Evolutionary conservation across 2,888 invertebrate species (phyloP).

Genomic region (Synanthedon myopaeformis): DNA sequence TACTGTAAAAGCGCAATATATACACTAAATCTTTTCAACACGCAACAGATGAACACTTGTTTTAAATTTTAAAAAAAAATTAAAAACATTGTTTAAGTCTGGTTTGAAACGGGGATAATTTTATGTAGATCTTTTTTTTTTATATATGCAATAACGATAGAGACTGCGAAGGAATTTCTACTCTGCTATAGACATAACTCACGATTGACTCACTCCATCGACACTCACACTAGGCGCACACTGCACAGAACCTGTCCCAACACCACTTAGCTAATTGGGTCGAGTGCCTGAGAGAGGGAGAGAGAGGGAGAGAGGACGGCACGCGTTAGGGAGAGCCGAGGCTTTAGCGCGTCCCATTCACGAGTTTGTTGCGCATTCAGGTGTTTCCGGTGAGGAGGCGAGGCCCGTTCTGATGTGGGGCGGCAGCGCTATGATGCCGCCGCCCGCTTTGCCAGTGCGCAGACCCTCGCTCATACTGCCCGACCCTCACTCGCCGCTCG

Average conservation of each 20-base stretch:
- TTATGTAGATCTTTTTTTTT: too few relatives aligned
- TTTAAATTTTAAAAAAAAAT: conserved; percentile 3
- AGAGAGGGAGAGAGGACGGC: neutral
- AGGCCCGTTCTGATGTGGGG: conserved; percentile 45
- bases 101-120: too few relatives aligned
- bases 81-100: too few relatives aligned
- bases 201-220: conserved; percentile 31
- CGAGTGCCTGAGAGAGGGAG: conserved; percentile 8
- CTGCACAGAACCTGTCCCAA: conserved; percentile 34
- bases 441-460: conserved; percentile 74
- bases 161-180: conserved; percentile 13
- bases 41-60: conserved; percentile 11
- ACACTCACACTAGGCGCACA: conserved; percentile 38
- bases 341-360: conserved; percentile 4
- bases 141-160: neutral
- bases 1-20: neutral
- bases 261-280: conserved; percentile 31
- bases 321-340: conserved; percentile 6
- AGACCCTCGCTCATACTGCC: conserved; percentile 73
- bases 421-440: conserved; percentile 76
- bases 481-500: conserved; percentile 68
- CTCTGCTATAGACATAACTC: conserved; percentile 21
- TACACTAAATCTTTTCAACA: conserved; percentile 8
- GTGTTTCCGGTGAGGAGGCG: conserved; percentile 27
- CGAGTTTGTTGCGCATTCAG: too few relatives aligned